Percentiles rank a stretch among this genome's conserved stretches.
Evolutionary conservation across 2,888 invertebrate genomes (phyloP).

Genomic region (Anthoptus insignis): DNA sequence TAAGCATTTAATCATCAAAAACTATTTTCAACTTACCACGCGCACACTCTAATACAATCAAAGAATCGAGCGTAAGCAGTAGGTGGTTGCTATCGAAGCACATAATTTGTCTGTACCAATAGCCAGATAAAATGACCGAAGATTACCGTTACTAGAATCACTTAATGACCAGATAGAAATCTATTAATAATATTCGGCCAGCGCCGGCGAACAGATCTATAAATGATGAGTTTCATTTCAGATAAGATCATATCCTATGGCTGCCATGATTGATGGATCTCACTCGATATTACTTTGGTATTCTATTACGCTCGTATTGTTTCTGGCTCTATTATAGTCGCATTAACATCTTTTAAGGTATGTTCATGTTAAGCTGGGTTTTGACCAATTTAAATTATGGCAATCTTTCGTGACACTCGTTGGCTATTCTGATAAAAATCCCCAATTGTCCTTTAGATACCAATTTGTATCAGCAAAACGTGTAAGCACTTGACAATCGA

Average conservation of each 20-base stretch:
- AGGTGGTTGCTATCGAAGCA: constrained; percentile 50
- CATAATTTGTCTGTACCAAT: constrained; percentile 80
- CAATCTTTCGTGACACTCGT: too few species aligned
- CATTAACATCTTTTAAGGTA: constrained; percentile 77
- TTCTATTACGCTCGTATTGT: constrained; percentile 83
- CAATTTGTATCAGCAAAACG: too few species aligned
- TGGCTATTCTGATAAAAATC: too few species aligned
- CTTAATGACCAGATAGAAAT: constrained; percentile 84
- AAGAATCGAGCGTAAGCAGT: constrained; percentile 17
- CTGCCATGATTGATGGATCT: constrained; percentile 80
- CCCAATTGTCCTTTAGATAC: too few species aligned
- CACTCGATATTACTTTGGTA: constrained; percentile 75
- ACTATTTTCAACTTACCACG: constrained; percentile 6
- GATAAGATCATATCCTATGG: constrained; percentile 83
- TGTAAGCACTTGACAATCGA: too few species aligned
- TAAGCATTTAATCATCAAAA: neutral
- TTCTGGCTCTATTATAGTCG: constrained; percentile 74
- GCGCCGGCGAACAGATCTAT: constrained; percentile 82
- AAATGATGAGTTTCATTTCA: constrained; percentile 86
- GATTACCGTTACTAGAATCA: constrained; percentile 81
- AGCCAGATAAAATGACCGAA: constrained; percentile 74
- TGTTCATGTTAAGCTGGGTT: too few species aligned
- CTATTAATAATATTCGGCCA: constrained; percentile 85
- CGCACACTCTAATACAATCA: neutral
- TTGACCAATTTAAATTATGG: too few species aligned